phyloP scores from a whole-genome alignment of 2,113 vertebrate genomes.

The Suricata suricatta region DNA sequence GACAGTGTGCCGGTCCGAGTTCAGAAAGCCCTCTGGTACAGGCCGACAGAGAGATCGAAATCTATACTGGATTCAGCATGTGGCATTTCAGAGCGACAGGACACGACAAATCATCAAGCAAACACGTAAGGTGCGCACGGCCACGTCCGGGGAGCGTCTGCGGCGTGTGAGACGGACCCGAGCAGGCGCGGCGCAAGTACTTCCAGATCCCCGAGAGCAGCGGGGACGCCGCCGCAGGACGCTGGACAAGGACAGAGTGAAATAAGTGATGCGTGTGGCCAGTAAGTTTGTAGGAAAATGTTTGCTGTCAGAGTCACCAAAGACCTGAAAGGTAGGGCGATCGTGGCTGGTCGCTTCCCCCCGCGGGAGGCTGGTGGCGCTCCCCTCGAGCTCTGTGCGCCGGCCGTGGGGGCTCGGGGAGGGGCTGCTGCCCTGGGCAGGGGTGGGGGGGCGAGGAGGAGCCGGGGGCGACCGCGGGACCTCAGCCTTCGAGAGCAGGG shows the following conservation, averaged over 20 bases:
- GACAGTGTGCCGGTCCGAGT: not conserved
- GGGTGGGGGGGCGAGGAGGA: not conserved
- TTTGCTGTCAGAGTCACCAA: not conserved
- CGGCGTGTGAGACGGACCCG: not conserved
- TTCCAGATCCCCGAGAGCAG: not conserved
- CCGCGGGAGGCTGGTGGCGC: rapidly evolving
- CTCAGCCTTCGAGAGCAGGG: rapidly evolving
- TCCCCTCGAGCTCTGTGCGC: rapidly evolving
- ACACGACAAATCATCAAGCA: not conserved
- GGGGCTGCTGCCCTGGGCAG: not conserved
- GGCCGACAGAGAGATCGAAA: not conserved
- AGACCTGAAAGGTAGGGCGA: not conserved
- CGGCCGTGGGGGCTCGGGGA: not conserved
- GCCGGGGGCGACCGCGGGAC: not conserved
- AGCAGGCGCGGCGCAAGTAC: not conserved
- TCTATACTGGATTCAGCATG: not conserved
- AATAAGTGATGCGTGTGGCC: no score
- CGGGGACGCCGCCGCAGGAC: not conserved
- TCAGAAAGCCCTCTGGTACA: not conserved
- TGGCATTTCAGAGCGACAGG: not conserved
- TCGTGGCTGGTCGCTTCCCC: not conserved
- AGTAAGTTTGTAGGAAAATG: not conserved
- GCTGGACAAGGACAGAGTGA: not conserved
- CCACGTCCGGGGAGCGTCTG: not conserved
- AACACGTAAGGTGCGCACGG: not conserved